Percentiles rank a stretch among this genome's conserved stretches.
Conservation (phyloP, 2,113 vertebrate genomes). For the Shinisaurus crocodilurus region DNA sequence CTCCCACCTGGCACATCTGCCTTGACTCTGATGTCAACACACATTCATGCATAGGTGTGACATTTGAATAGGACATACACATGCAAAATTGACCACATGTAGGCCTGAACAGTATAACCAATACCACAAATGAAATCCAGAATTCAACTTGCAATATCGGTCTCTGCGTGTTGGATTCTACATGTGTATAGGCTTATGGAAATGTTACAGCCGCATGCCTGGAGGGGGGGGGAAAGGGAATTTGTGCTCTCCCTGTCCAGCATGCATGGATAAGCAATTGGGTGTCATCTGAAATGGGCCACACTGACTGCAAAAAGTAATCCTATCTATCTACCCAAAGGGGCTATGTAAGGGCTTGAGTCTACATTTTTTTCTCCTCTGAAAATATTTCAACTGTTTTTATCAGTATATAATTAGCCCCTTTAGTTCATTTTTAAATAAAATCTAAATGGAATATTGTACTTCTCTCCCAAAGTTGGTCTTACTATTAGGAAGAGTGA, state of each 20-base stretch:
- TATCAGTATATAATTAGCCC: neutral
- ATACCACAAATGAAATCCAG: neutral
- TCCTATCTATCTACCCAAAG: neutral
- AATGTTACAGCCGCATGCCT: neutral
- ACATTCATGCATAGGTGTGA: neutral
- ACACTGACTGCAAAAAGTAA: neutral
- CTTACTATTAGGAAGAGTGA: too few species aligned
- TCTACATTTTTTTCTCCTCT: neutral
- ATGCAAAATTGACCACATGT: neutral
- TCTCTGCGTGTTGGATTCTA: neutral
- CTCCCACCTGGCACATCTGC: neutral
- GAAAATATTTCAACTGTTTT: neutral
- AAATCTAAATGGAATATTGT: accelerated
- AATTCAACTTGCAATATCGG: neutral
- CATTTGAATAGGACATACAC: neutral
- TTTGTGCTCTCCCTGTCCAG: neutral
- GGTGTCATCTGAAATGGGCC: neutral
- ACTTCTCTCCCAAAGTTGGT: neutral
- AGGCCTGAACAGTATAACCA: neutral
- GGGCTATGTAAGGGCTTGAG: neutral
- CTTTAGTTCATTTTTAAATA: neutral
- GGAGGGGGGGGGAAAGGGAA: neutral
- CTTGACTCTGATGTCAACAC: neutral
- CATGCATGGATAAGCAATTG: neutral
- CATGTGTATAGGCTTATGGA: neutral